Evolutionary conservation across 1,140 invertebrate species (phyloP), one percentile per base, ranked within the genome.

Genomic region (Chelonus insularis): DNA sequence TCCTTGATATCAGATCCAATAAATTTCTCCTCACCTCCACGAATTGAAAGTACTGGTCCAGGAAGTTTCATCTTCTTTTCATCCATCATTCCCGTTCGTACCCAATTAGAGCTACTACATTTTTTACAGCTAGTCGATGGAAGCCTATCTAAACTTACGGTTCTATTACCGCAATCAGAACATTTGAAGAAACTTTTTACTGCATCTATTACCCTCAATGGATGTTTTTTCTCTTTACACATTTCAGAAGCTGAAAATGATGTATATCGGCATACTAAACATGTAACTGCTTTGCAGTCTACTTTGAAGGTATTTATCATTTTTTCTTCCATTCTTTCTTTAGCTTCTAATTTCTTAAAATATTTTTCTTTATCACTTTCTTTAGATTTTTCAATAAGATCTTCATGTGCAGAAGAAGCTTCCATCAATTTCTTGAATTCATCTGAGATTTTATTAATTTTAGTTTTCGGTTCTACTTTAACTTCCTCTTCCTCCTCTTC

Each of bases 161-260:
- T 94, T 67, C 94, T 86, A 70, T 92, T 91, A 25, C 87, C 88
- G 79, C 95, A 98, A 72, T 94, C 86, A 18, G 84, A 84, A 80
- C 95, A 97, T 76, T 92, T 91, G 78, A 95, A 98, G 77, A 97
- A 97, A 61, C 93, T 84, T 72, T 97, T 97, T 12, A 87, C 84
- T 0, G 91, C 89, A 72, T 94, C 87, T 7, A 90, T 84, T 1
- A 91, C 85, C 77, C 88, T 91, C 0, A 96, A 70, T 0, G 86
- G 84, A 82, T 98, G 95, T 36, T 85, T 82, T 68, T 94, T 87
- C 64, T 87, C 82, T 76, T 93, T 94, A 72, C 95, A 98, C 4
- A 86, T 77, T 55, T 96, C 92, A 5, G 90, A 86, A 4, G 91
- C 88, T 2, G 91, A 92, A 70, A 95, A 91, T 29, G 91, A 89